Percentiles rank a stretch among this genome's conserved stretches.
Evolutionary conservation across 2,888 invertebrate species (phyloP).

Genomic region (Ectobius pallidus): DNA sequence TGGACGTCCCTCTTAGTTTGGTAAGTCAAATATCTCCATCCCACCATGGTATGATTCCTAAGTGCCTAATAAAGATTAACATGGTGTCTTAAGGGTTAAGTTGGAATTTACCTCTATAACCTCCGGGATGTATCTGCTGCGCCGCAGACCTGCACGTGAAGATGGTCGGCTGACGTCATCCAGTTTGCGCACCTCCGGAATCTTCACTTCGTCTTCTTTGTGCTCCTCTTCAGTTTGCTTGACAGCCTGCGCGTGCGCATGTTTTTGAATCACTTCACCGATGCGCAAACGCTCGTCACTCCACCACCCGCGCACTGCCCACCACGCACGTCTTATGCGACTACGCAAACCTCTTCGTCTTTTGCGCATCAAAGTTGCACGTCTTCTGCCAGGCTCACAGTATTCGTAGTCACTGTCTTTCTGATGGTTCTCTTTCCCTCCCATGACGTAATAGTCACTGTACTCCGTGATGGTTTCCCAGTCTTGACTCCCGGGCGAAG

Average conservation of each 20-base stretch:
- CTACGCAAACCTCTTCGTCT: slow-evolving; percentile 39
- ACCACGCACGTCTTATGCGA: slow-evolving; percentile 44
- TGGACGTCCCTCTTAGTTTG: too few species aligned
- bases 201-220: slow-evolving; percentile 3
- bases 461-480: slow-evolving; percentile 23
- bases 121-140: slow-evolving; percentile 40
- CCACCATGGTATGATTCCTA: too few species aligned
- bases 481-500: not conserved
- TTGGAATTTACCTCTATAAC: too few species aligned
- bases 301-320: slow-evolving; percentile 46
- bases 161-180: slow-evolving; percentile 25
- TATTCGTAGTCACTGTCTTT: slow-evolving; percentile 40
- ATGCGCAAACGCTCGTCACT: slow-evolving; percentile 44
- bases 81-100: too few species aligned
- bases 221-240: not conserved
- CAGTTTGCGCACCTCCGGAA: not conserved
- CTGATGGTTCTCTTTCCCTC: not conserved
- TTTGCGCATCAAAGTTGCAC: slow-evolving; percentile 36
- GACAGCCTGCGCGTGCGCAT: slow-evolving; percentile 43
- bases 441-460: slow-evolving; percentile 9
- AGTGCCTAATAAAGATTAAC: too few species aligned
- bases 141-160: slow-evolving; percentile 26
- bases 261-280: slow-evolving; percentile 42
- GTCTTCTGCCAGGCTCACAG: slow-evolving; percentile 37
- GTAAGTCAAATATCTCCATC: too few species aligned